Evolutionary conservation across 2,888 invertebrate genomes (phyloP), one percentile per base, ranked within the genome.

Genomic region (Agonopterix arenella): DNA sequence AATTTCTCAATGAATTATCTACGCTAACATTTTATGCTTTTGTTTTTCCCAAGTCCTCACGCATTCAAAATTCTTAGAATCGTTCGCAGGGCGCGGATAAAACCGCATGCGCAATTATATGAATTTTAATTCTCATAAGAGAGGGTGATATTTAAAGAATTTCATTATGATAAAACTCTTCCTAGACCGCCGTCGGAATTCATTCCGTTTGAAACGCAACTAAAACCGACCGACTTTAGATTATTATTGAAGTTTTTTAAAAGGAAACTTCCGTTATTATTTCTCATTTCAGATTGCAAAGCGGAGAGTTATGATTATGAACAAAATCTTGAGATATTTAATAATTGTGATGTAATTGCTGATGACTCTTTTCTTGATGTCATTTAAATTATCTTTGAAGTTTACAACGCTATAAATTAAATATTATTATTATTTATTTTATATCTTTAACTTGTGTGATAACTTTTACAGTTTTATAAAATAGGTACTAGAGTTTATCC

Each of bases 101-200:
- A 65, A 50, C 49, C 50, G 47, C 50, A 40, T 42, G 65, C 68
- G 70, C 72, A 78, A 78, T 82, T 77, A 82, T 71, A 74, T 72
- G 73, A 80, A 84, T 81, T 83, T 80, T 77, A 84, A 82, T 80
- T 71, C 70, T 61, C 71, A 75, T 69, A 59, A 64, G 61, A 67
- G 72, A 67, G 71, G 66, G 68, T 56, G 76, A 77, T 82, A 80
- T 84, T 81, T 83, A 66, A 83, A 80, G 85, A 88, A 88, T 88
- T 88, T 86, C 82, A 88, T 88, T 86, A 84, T 73, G 73, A 74
- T 70, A 68, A 79, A 80, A 76, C 76, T 80, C 70, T 73, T 74
- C 73, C 66, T 75, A 73, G 74, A 72, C 63, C 64, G 61, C 64
- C 67, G 72, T 66, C 53, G 77, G 80, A 79, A 83, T 82, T 80